Evolutionary conservation across 2,113 vertebrate species (phyloP).

Genomic region (Actinemys pallida): DNA sequence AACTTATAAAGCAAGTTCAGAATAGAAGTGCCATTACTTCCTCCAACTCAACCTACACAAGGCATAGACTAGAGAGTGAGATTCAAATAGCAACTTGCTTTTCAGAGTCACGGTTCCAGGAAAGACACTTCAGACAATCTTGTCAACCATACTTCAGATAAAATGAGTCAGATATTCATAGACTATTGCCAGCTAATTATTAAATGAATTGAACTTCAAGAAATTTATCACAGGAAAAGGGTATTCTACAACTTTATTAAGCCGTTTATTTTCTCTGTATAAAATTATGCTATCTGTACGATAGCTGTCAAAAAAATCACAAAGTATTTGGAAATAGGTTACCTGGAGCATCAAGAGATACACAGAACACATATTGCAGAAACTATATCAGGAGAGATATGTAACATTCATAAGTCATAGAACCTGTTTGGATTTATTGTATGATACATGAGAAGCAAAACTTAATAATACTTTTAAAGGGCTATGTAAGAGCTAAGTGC

Average conservation of each 20-base stretch:
- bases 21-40: neutral
- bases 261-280: neutral
- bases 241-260: neutral
- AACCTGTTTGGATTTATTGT: neutral
- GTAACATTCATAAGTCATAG: neutral
- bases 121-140: neutral
- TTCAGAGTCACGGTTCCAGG: neutral
- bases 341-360: neutral
- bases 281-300: neutral
- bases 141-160: neutral
- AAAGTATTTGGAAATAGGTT: rapidly evolving
- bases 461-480: neutral
- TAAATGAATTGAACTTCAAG: neutral
- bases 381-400: neutral
- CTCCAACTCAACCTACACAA: neutral
- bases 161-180: neutral
- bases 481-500: neutral
- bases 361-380: neutral
- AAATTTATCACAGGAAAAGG: neutral
- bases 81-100: neutral
- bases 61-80: neutral
- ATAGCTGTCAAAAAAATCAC: neutral
- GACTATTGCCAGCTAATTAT: neutral
- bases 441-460: neutral
- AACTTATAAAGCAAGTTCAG: neutral